Percentiles rank a stretch among this genome's conserved stretches.
These are phyloP conservation scores for Dasypolia templi DNA, from an alignment of 2,888 invertebrate genomes.

Conservation along the genomic window DNA sequence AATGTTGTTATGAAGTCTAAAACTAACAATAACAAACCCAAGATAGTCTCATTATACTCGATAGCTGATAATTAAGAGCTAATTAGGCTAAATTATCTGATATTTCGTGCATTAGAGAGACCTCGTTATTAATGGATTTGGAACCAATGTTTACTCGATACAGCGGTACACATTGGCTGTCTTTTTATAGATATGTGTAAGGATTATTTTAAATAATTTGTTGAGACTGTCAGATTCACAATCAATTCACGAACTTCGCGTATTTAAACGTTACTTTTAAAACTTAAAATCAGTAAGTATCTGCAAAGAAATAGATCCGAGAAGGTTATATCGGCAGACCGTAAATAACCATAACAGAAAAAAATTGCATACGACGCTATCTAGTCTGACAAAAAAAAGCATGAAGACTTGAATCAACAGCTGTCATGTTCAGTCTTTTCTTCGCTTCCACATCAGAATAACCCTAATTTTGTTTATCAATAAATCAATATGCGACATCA, in stretches of 20 bases:
- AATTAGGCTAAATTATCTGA: slow-evolving; percentile 33
- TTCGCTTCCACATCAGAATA: neutral
- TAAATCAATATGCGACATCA: slow-evolving; percentile 54
- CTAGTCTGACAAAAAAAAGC: neutral
- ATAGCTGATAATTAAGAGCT: slow-evolving; percentile 17
- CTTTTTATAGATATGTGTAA: neutral
- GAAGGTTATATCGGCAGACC: no score
- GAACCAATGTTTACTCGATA: slow-evolving; percentile 8
- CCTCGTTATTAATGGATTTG: slow-evolving; percentile 26
- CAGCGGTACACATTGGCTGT: neutral
- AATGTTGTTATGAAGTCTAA: neutral
- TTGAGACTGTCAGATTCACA: neutral
- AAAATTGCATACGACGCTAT: no score
- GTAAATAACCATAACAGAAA: neutral
- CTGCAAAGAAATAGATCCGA: neutral
- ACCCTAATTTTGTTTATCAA: slow-evolving; percentile 52
- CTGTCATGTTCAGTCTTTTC: slow-evolving; percentile 2
- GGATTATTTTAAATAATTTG: neutral
- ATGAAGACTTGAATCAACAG: slow-evolving; percentile 18
- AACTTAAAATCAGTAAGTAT: no score
- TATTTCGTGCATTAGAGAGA: slow-evolving; percentile 9
- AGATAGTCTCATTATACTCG: slow-evolving; percentile 32
- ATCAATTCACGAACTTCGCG: neutral
- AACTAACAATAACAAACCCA: slow-evolving; percentile 20
- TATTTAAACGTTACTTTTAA: no score